Evolutionary conservation across 2,797 vertebrate genomes (phyloP), one percentile per base, ranked within the genome.

Genomic region (Amblyraja radiata): DNA sequence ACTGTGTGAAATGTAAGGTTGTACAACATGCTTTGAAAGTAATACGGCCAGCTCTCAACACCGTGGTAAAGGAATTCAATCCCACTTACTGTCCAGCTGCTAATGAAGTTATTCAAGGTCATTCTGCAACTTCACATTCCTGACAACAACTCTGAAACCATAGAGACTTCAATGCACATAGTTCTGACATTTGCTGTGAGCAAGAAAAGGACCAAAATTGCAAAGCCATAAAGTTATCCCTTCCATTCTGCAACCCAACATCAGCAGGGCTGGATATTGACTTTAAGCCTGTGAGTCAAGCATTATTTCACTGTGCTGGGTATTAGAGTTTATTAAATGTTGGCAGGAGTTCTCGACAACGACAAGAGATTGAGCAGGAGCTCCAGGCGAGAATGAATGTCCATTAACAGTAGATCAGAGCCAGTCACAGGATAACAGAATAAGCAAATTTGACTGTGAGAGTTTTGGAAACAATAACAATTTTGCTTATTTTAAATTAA

Each of bases 41-140:
- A 18, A 88, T 68, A 65, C 6, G n/a, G 61, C n/a, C 16, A 68
- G 36, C 84, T 18, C 61, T 63, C 83, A 65, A 65, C 83, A 28
- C 58, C 28, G 16, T 18, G 0, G 84, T 65, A 88, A 88, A 32
- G 16, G 6, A 88, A 88, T 88, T n/a, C n/a, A 88, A 16, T 9
- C 84, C 63, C 61, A 68, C 63, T 88, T 88, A 36, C 84, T 68
- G 7, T 36, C 84, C 84, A 88, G n/a, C 84, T 88, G 84, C 65
- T 61, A 13, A 61, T 84, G 6, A 61, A 84, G 54, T 14, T 88
- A 88, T 36, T 88, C 4, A 21, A 36, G 63, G 63, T 68, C 84
- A 88, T 21, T 88, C 84, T 88, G 8, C 84, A 68, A 68, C 63
- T 68, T 88, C 63, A 68, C 84, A 36, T 14, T 88, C 63, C 84